phyloP scores from a whole-genome alignment of 92 coral and sea anemone species.

The Pocillopora meandrina region DNA sequence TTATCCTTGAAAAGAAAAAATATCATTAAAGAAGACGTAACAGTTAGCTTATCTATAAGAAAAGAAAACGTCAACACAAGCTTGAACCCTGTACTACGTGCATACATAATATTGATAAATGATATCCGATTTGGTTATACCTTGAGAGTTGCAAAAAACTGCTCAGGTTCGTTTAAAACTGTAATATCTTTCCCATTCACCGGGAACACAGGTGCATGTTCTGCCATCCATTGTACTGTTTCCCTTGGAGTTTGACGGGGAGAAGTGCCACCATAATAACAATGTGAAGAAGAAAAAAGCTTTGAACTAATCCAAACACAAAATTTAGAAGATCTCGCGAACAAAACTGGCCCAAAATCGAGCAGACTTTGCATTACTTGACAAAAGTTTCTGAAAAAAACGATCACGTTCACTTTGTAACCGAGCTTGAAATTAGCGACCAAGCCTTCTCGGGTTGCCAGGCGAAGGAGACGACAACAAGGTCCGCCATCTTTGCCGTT shows the following conservation, averaged over 20 bases:
- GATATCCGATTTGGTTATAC: slow-evolving; percentile 24
- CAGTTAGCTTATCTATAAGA: neutral
- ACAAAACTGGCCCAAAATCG: slow-evolving; percentile 56
- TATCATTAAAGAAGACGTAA: neutral
- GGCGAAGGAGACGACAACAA: slow-evolving; percentile 47
- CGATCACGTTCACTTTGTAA: slow-evolving; percentile 32
- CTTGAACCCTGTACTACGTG: too few relatives aligned
- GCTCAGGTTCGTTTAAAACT: slow-evolving; percentile 80
- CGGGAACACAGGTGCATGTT: slow-evolving; percentile 83
- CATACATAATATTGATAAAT: too few relatives aligned
- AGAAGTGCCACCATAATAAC: slow-evolving; percentile 13
- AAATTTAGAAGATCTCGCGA: slow-evolving; percentile 56
- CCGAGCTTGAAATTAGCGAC: slow-evolving; percentile 55
- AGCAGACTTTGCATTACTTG: slow-evolving; percentile 52
- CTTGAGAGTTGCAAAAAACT: slow-evolving; percentile 80
- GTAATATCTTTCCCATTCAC: slow-evolving; percentile 73
- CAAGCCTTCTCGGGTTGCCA: slow-evolving; percentile 62
- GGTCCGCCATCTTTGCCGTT: slow-evolving; percentile 50
- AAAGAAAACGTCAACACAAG: too few relatives aligned
- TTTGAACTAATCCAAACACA: slow-evolving; percentile 44
- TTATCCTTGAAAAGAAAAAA: slow-evolving; percentile 29
- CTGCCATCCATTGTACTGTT: slow-evolving; percentile 74
- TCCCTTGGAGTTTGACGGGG: slow-evolving; percentile 48
- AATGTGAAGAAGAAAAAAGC: slow-evolving; percentile 23
- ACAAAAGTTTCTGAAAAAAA: neutral